phyloP scores from a whole-genome alignment of 2,113 vertebrate genomes.

The Melanerpes aurifrons region DNA sequence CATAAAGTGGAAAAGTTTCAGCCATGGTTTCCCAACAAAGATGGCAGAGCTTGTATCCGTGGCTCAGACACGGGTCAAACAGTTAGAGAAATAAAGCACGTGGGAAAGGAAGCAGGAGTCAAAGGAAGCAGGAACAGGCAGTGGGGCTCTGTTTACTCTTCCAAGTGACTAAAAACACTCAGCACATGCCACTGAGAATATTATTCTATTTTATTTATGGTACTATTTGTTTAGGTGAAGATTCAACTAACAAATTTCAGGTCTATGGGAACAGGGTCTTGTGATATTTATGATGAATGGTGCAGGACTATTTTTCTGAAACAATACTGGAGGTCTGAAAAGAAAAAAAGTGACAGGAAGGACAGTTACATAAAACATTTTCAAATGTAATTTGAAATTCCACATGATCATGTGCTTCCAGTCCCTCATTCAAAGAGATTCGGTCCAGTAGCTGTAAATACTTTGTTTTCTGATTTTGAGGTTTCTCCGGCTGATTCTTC shows the following conservation, averaged over 20 bases:
- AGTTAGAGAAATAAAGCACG: background rate
- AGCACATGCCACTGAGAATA: background rate
- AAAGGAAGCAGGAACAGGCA: slow-evolving; percentile 36
- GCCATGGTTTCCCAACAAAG: background rate
- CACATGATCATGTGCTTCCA: background rate
- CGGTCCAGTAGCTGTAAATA: background rate
- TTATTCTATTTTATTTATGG: slow-evolving; percentile 5
- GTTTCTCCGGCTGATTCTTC: background rate
- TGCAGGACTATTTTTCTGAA: background rate
- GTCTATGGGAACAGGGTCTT: background rate
- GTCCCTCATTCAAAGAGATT: background rate
- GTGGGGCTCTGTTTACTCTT: slow-evolving; percentile 27
- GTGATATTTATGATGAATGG: background rate
- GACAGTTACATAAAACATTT: background rate
- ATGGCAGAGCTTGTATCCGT: background rate
- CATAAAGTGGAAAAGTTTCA: background rate
- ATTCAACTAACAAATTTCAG: background rate
- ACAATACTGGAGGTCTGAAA: background rate
- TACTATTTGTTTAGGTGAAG: slow-evolving; percentile 42
- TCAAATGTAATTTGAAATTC: background rate
- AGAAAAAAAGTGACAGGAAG: background rate
- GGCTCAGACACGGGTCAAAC: background rate
- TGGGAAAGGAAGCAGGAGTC: slow-evolving; percentile 57
- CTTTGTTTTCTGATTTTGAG: background rate
- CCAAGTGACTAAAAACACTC: slow-evolving; percentile 1